Base-by-base conservation (phyloP, 2,888 invertebrate species). In the Folsomia manolachei region DNA sequence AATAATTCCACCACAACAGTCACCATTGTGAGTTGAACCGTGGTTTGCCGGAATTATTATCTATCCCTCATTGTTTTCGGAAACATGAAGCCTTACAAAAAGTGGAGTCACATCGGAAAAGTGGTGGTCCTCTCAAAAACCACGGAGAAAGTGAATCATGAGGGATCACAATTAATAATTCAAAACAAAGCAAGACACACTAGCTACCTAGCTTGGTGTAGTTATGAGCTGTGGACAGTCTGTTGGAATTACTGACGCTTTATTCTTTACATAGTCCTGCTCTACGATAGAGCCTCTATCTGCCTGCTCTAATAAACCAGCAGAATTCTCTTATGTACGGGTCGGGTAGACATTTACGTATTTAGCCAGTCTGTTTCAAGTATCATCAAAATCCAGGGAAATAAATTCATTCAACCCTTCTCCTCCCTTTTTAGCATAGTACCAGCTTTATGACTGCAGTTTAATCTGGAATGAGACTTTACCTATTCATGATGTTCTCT, bases 141-240 rank as follows among this genome's bases (percentile, higher is more conserved):
- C 56, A 56, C 56, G 18, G 19, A n/a, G 7, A 56, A 56, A 56
- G 56, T 21, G 56, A 56, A 18, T 56, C 56, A 56, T 56, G 56
- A 56, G 21, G 56, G 56, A 56, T 56, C 56, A 14, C 21, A 7
- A 56, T 56, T 56, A 56, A 56, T 56, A 56, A 56, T 56, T 56
- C 19, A 56, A 56, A 56, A 19, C 21, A 39, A 4, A 39, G 14
- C 39, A 39, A 39, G 39, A 39, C 39, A 39, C 39, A 39, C 14
- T n/a, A n/a, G 39, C 39, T 9, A 9, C 39, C 39, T 9, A 39
- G 14, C 39, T 39, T n/a, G n/a, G n/a, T n/a, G n/a, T n/a, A n/a
- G n/a, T n/a, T n/a, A 4, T 39, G 39, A 39, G 39, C 39, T 39
- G 39, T 39, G 39, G 39, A 39, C 39, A 39, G 7, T 39, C 39